Base-by-base conservation (phyloP, 2,888 invertebrate genomes). In the Habroteleia sp. region DNA sequence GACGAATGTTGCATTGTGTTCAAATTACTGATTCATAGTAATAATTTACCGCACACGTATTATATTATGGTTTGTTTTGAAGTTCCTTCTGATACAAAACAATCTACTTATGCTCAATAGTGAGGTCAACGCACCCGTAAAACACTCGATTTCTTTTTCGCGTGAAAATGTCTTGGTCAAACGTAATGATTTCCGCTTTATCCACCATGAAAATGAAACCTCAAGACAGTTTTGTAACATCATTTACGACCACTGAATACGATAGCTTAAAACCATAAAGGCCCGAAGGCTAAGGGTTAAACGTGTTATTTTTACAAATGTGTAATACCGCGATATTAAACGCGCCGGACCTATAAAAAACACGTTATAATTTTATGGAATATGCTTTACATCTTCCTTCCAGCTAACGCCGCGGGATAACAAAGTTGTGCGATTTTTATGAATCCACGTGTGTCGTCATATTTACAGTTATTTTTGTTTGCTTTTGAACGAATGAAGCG, bases 221-320 rank as follows among this genome's bases (percentile, higher is more conserved):
- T 39, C 52, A 44, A 60, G 48, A 72, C 73, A 73, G 60, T 73
- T 73, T 65, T 52, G 73, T 66, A 73, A 65, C 73, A 73, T 73
- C 73, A 73, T 73, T 73, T 73, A 73, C 44, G 73, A 73, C 65
- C 65, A 14, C 65, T 73, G 65, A 73, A 66, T 65, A 73, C 65
- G 65, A 73, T 52, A 74, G 62, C 54, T 74, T 62, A 35, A 62
- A 60, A 60, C 66, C 60, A 66, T 66, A 66, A 74, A 66, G 29
- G 41, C 73, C 60, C 20, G 14, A 48, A 48, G 73, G 73, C 73
- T 74, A 74, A 60, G 73, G 73, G 73, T 74, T 74, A 74, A 74
- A 74, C 66, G 46, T 56, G 66, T 66, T 66, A 74, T 66, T 66
- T 74, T 74, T 66, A 60, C 60, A 39, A 60, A 60, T 62, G 52